Evolutionary conservation across 2,113 vertebrate genomes (phyloP).

Genomic region (Oxygymnocypris stewartii): DNA sequence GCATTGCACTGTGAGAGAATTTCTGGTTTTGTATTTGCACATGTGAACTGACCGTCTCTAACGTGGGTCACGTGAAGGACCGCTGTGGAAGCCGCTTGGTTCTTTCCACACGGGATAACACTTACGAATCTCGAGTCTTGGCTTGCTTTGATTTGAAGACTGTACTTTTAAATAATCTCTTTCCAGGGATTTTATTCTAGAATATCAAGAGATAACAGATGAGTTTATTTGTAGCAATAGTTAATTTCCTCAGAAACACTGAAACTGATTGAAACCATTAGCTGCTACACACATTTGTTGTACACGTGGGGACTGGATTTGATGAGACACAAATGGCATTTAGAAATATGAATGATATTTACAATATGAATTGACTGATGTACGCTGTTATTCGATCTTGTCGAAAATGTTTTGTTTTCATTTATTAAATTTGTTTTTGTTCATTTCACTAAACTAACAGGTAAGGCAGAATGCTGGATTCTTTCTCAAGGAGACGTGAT

Average conservation of each 20-base stretch:
- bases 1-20: constrained; percentile 93
- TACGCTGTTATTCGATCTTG: constrained; percentile 70
- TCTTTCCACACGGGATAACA: constrained; percentile 16
- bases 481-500: constrained; percentile 79
- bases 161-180: constrained; percentile 33
- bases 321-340: constrained; percentile 79
- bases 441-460: constrained; percentile 79
- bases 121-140: constrained; percentile 1
- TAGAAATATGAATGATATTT: constrained; percentile 61
- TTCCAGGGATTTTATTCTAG: constrained; percentile 33
- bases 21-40: constrained; percentile 92
- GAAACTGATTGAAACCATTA: constrained; percentile 85
- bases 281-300: constrained; percentile 72
- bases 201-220: constrained; percentile 35
- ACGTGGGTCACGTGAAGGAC: constrained; percentile 88
- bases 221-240: constrained; percentile 59
- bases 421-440: constrained; percentile 54
- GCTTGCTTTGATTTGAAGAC: constrained; percentile 27
- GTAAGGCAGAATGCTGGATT: constrained; percentile 80
- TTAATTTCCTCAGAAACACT: constrained; percentile 81
- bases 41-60: constrained; percentile 86
- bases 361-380: constrained; percentile 55
- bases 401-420: constrained; percentile 39
- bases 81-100: constrained; percentile 62
- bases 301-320: constrained; percentile 81